Percentiles rank a stretch among this genome's conserved stretches.
These are phyloP conservation scores for Gisinianus flammeolus DNA, from an alignment of 2,888 invertebrate genomes.

Conservation along the genomic window DNA sequence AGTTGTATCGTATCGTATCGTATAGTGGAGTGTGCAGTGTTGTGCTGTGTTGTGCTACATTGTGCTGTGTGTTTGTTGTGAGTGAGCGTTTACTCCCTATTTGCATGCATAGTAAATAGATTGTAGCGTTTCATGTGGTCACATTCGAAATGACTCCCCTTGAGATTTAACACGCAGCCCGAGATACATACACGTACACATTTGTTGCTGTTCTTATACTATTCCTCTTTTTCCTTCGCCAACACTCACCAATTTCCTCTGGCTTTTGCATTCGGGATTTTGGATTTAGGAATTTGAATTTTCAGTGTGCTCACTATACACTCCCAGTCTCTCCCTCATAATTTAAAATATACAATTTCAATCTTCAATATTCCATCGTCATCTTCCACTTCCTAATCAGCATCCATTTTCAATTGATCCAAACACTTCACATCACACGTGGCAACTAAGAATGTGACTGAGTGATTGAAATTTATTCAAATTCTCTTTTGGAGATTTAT, in stretches of 20 bases:
- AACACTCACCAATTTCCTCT: not conserved
- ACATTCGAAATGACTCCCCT: conserved; percentile 21
- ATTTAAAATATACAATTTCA: not conserved
- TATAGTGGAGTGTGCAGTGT: too few species aligned
- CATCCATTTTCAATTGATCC: too few species aligned
- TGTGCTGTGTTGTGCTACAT: too few species aligned
- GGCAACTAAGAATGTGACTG: too few species aligned
- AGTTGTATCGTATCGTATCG: too few species aligned
- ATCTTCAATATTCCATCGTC: too few species aligned
- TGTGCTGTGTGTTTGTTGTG: too few species aligned
- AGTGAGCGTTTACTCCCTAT: not conserved
- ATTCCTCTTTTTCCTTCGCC: not conserved
- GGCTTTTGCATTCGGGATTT: not conserved
- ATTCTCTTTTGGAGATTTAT: too few species aligned
- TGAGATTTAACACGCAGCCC: conserved; percentile 12
- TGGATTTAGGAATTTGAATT: not conserved
- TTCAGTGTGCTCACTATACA: not conserved
- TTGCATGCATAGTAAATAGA: not conserved
- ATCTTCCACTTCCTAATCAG: too few species aligned
- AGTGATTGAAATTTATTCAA: too few species aligned
- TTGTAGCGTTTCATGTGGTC: conserved; percentile 17
- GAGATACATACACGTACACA: not conserved
- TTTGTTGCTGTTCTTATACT: not conserved
- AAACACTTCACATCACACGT: too few species aligned
- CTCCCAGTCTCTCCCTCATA: not conserved